Conservation (phyloP, 2,113 vertebrate genomes). For the Pheucticus melanocephalus region DNA sequence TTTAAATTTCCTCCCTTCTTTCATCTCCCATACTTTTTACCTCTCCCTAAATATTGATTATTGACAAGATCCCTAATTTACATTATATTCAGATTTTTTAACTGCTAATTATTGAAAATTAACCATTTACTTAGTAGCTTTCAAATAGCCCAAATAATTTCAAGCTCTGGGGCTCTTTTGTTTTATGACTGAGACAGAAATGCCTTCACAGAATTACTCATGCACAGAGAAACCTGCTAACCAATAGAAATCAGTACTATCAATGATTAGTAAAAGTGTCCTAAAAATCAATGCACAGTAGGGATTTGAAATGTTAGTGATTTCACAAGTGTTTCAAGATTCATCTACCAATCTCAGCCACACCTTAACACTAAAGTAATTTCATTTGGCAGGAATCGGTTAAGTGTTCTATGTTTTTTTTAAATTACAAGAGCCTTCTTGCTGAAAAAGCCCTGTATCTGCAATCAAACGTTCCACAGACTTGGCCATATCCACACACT, state of each 20-base stretch:
- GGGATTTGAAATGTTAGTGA: neutral
- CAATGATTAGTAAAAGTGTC: conserved; percentile 5
- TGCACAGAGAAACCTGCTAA: neutral
- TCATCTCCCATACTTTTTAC: neutral
- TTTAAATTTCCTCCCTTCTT: neutral
- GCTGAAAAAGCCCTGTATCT: neutral
- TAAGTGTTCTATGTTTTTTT: neutral
- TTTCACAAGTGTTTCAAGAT: neutral
- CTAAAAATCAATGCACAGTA: neutral
- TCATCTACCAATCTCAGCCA: neutral
- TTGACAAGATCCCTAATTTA: neutral
- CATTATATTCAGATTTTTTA: neutral
- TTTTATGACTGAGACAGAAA: neutral
- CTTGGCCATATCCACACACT: neutral
- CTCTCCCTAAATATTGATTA: neutral
- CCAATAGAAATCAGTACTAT: neutral
- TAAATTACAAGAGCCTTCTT: neutral
- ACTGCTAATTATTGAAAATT: neutral
- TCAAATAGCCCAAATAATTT: neutral
- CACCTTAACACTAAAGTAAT: neutral
- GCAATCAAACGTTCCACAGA: neutral
- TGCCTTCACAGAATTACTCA: neutral
- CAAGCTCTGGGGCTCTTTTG: neutral
- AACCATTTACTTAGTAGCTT: neutral
- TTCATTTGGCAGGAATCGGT: neutral